These are phyloP conservation scores for Brachyhypopomus occidentalis DNA, from an alignment of 2,113 vertebrate species.

Conservation along the genomic window DNA sequence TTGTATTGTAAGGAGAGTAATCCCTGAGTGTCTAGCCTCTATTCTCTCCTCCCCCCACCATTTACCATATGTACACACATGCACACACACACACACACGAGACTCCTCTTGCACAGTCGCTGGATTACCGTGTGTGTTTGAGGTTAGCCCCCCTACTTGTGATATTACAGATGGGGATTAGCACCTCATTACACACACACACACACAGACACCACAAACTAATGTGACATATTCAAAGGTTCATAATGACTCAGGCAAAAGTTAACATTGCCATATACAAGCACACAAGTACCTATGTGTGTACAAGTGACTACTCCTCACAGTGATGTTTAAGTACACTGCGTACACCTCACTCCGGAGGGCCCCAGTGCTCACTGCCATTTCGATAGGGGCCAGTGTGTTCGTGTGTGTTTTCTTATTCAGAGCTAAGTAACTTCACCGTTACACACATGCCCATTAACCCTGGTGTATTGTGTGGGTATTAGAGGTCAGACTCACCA, in stretches of 20 bases:
- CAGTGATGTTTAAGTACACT: no score
- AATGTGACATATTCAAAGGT: no score
- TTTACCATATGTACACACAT: slow-evolving; percentile 60
- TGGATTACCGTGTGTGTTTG: slow-evolving; percentile 64
- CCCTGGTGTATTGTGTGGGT: slow-evolving; percentile 65
- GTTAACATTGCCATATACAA: no score
- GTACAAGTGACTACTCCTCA: no score
- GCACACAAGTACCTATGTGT: no score
- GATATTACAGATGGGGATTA: slow-evolving; percentile 62
- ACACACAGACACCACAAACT: slow-evolving; percentile 11
- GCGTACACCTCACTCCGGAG: no score
- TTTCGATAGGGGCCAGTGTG: not conserved
- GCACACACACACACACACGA: slow-evolving; percentile 46
- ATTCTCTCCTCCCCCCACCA: slow-evolving; percentile 59
- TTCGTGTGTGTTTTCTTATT: slow-evolving; percentile 49
- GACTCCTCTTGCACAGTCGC: slow-evolving; percentile 69
- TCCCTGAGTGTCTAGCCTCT: slow-evolving; percentile 62
- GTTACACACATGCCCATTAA: slow-evolving; percentile 61
- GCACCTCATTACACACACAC: slow-evolving; percentile 37
- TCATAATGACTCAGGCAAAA: no score
- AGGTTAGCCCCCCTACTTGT: slow-evolving; percentile 60
- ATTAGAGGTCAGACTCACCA: slow-evolving; percentile 19
- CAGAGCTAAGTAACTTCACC: slow-evolving; percentile 56
- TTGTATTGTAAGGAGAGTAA: slow-evolving; percentile 14
- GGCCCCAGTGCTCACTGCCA: no score